phyloP scores from a whole-genome alignment of 1,140 invertebrate genomes.

The Heterodera carotae region DNA sequence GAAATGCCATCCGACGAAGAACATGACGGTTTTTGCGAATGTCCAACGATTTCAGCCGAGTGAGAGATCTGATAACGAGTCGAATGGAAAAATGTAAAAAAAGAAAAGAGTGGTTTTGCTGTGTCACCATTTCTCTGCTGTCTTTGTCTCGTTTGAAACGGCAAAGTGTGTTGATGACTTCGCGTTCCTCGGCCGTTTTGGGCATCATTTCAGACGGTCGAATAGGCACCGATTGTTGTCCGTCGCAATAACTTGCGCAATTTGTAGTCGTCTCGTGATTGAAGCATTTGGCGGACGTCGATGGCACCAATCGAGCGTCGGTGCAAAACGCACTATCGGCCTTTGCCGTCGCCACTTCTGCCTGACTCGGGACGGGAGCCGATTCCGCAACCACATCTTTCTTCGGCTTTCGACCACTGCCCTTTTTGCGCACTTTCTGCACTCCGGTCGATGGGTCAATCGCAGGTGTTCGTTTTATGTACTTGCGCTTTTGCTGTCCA shows the following conservation, averaged over 20 bases:
- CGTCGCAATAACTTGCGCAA: too few species aligned
- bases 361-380: background rate
- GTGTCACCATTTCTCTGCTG: constrained; percentile 18
- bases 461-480: constrained; percentile 34
- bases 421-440: constrained; percentile 32
- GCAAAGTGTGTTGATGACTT: constrained; percentile 33
- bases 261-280: background rate
- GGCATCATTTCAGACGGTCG: background rate
- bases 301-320: too few species aligned
- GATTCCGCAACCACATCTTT: constrained; percentile 16
- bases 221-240: background rate
- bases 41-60: too few species aligned
- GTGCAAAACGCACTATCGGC: background rate
- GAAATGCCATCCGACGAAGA: background rate
- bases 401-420: constrained; percentile 34
- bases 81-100: background rate
- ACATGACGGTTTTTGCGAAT: background rate
- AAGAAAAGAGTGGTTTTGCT: background rate
- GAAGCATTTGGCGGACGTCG: background rate
- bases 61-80: background rate
- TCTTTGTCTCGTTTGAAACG: constrained; percentile 29
- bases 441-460: constrained; percentile 33
- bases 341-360: background rate
- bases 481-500: constrained; percentile 29
- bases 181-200: constrained; percentile 20